Conservation (phyloP, 2,797 vertebrate genomes). For the Galagoides demidoff region DNA sequence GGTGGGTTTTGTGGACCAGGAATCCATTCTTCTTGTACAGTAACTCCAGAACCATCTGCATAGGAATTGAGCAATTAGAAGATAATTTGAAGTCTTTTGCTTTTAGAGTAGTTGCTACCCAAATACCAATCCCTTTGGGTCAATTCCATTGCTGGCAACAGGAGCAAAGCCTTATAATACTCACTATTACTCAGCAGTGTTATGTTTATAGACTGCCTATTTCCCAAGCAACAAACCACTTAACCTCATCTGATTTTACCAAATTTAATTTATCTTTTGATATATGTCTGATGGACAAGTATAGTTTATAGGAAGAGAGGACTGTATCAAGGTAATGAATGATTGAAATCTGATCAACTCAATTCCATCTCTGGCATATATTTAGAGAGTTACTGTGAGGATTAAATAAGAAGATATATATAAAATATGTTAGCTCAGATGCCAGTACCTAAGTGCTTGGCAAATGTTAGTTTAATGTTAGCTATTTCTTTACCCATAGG, state of each 20-base stretch:
- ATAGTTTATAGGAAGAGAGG: background rate
- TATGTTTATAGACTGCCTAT: background rate
- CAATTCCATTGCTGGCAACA: background rate
- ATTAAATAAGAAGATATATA: slow-evolving; percentile 28
- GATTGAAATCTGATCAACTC: background rate
- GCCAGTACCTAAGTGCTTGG: background rate
- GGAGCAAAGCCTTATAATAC: background rate
- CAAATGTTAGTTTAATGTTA: slow-evolving; percentile 65
- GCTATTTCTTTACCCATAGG: slow-evolving; percentile 1
- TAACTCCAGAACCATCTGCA: background rate
- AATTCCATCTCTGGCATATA: background rate
- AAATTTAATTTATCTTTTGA: background rate
- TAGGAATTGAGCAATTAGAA: background rate
- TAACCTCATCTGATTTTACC: slow-evolving; percentile 6
- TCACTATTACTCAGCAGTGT: slow-evolving; percentile 11
- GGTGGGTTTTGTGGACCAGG: background rate
- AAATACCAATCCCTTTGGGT: background rate
- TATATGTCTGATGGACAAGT: background rate
- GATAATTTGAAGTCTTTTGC: background rate
- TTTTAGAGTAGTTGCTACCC: background rate
- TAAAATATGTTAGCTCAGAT: background rate
- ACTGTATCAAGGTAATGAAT: background rate
- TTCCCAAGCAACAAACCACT: slow-evolving; percentile 44
- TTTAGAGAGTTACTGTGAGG: background rate
- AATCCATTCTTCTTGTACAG: background rate